Evolutionary conservation across 2,888 invertebrate species (phyloP).

Genomic region (Brassicogethes aeneus): DNA sequence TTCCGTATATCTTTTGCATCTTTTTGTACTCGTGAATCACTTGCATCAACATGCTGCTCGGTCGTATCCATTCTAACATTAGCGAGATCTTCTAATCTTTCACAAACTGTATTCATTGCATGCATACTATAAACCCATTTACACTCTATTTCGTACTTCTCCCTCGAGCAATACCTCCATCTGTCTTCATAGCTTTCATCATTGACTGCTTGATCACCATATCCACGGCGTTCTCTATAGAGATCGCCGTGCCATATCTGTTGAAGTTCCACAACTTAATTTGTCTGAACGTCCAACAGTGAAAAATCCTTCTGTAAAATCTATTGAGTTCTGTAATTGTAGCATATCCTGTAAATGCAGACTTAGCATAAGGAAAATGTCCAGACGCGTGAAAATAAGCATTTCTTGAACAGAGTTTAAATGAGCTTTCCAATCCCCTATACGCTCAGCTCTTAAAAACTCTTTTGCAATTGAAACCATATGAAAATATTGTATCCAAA

Average conservation of each 20-base stretch:
- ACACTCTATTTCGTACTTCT: slow-evolving; percentile 28
- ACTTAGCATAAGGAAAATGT: slow-evolving; percentile 24
- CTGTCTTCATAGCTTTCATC: slow-evolving; percentile 16
- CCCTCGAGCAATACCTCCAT: slow-evolving; percentile 27
- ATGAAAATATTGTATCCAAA: slow-evolving; percentile 24
- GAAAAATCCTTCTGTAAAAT: slow-evolving; percentile 31
- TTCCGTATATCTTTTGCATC: slow-evolving; percentile 20
- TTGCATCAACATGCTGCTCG: slow-evolving; percentile 35
- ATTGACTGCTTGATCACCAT: neutral
- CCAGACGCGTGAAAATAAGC: slow-evolving; percentile 29
- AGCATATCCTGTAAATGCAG: slow-evolving; percentile 22
- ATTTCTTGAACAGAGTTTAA: slow-evolving; percentile 31
- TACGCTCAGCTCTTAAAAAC: slow-evolving; percentile 25
- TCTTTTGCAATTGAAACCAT: slow-evolving; percentile 22
- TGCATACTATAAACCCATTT: neutral
- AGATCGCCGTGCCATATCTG: too few species aligned
- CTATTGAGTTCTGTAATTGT: slow-evolving; percentile 12
- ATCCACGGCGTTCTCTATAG: too few species aligned
- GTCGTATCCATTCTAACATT: slow-evolving; percentile 18
- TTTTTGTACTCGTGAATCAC: slow-evolving; percentile 30
- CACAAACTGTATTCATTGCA: slow-evolving; percentile 17
- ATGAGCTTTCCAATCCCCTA: slow-evolving; percentile 29
- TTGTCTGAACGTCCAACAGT: slow-evolving; percentile 1
- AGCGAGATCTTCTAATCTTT: slow-evolving; percentile 25
- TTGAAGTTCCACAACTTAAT: neutral